A percentile compares a stretch with the other conserved stretches of the same genome.
Conservation (phyloP, 2,797 vertebrate genomes). For the Rhabdophis nuchalis region DNA sequence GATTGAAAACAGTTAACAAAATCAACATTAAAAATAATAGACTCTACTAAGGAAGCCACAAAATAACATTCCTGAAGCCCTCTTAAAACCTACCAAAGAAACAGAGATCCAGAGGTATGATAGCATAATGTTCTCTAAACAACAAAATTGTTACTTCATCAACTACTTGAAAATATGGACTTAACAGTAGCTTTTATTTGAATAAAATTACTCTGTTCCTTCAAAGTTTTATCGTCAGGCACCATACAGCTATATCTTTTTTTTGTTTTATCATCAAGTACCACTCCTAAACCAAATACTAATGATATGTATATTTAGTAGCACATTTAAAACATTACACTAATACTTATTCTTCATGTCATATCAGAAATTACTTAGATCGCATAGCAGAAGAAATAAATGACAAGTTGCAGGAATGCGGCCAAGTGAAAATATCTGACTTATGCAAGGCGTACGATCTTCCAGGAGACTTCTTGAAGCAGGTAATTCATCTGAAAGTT, state of each 20-base stretch:
- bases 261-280: neutral
- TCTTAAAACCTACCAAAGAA: neutral
- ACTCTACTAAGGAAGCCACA: neutral
- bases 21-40: neutral
- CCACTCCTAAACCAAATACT: neutral
- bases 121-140: neutral
- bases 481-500: constrained; percentile 70
- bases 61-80: neutral
- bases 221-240: neutral
- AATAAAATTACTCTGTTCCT: neutral
- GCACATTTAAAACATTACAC: constrained; percentile 10
- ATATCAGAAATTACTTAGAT: constrained; percentile 82
- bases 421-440: constrained; percentile 88
- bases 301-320: neutral
- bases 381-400: constrained; percentile 92
- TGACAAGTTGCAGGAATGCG: constrained; percentile 92
- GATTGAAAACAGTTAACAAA: neutral
- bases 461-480: constrained; percentile 88
- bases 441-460: constrained; percentile 91
- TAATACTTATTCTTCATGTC: neutral
- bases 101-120: neutral
- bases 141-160: neutral
- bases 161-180: neutral
- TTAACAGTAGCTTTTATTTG: neutral
- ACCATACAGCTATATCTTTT: neutral